Conservation (phyloP, 2,113 vertebrate species). For the Python bivittatus region DNA sequence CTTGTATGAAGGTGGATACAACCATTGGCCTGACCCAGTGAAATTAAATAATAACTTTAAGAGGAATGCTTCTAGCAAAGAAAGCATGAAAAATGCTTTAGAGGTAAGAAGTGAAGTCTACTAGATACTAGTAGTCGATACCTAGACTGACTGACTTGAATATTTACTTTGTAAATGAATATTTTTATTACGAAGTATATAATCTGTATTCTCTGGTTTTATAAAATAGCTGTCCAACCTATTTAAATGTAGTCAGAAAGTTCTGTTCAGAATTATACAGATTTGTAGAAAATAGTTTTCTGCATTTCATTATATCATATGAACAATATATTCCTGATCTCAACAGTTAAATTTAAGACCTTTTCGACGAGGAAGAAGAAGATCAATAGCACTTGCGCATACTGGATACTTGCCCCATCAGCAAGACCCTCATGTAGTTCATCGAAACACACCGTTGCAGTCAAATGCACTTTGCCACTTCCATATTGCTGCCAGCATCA, state of each 20-base stretch:
- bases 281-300: constrained; percentile 22
- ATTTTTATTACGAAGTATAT: neutral
- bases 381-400: constrained; percentile 80
- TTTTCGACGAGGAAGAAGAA: constrained; percentile 76
- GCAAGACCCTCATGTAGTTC: constrained; percentile 83
- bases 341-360: constrained; percentile 83
- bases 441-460: constrained; percentile 76
- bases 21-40: constrained; percentile 67
- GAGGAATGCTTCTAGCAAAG: constrained; percentile 81
- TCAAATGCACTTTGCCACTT: constrained; percentile 96
- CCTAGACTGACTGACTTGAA: neutral
- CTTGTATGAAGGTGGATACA: constrained; percentile 79
- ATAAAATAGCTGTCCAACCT: neutral
- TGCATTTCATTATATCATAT: constrained; percentile 15
- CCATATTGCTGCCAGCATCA: constrained; percentile 98
- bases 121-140: neutral
- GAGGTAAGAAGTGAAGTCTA: constrained; percentile 78
- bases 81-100: constrained; percentile 72
- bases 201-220: neutral
- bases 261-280: neutral
- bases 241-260: neutral
- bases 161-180: neutral
- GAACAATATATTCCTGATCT: constrained; percentile 47
- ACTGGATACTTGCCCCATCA: constrained; percentile 84
- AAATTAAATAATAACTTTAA: constrained; percentile 75